phyloP scores from a whole-genome alignment of 92 coral and sea anemone genomes.

The Epizoanthus stellaris region DNA sequence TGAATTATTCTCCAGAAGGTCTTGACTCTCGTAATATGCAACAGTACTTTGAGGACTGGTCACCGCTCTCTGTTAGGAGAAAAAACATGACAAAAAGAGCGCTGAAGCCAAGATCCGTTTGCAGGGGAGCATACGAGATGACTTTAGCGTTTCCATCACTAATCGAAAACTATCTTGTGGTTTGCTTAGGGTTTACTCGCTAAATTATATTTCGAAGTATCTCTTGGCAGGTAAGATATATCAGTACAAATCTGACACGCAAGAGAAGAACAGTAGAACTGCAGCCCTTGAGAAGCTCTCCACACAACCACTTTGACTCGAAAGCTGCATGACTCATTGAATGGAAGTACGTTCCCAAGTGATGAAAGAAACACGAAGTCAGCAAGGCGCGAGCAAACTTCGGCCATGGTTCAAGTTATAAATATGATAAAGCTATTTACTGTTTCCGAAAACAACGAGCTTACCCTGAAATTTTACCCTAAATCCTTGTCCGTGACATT shows the following conservation, averaged over 20 bases:
- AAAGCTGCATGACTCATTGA: conserved; percentile 48
- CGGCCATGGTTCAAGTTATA: not conserved
- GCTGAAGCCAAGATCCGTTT: conserved; percentile 38
- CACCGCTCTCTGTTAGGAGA: not conserved
- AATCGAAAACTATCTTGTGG: conserved; percentile 76
- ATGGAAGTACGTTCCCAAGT: conserved; percentile 25
- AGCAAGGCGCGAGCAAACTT: conserved; percentile 26
- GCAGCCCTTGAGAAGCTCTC: conserved; percentile 68
- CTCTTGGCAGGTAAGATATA: conserved; percentile 70
- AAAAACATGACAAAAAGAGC: conserved; percentile 6
- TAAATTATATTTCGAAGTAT: conserved; percentile 71
- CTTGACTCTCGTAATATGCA: not conserved
- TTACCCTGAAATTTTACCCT: conserved; percentile 14
- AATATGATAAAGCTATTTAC: conserved; percentile 37
- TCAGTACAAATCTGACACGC: conserved; percentile 54
- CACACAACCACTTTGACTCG: conserved; percentile 56
- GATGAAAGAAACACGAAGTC: conserved; percentile 25
- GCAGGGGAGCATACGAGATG: conserved; percentile 16
- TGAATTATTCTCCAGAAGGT: conserved; percentile 62
- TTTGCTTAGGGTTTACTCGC: conserved; percentile 70
- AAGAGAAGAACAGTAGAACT: conserved; percentile 51
- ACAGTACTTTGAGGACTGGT: not conserved
- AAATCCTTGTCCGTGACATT: conserved; percentile 42
- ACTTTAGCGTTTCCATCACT: conserved; percentile 52
- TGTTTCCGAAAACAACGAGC: conserved; percentile 38